These are phyloP conservation scores for Drosophila birchii DNA, from an alignment of 2,888 invertebrate genomes.

Conservation along the genomic window DNA sequence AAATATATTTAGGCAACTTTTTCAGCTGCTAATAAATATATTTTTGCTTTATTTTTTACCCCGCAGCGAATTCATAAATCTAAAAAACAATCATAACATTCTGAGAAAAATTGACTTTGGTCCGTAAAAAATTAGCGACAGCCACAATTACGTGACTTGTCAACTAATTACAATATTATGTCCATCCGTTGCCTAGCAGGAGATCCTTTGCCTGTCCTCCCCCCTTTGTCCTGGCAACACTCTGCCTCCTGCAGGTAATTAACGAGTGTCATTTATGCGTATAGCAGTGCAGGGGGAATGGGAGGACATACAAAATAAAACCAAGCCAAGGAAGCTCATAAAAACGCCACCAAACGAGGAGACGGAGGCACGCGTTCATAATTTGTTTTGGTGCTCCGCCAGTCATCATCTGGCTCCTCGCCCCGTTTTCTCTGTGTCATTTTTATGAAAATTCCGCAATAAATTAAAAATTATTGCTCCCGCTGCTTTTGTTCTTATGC, in stretches of 20 bases:
- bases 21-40: no score
- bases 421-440: conserved; percentile 44
- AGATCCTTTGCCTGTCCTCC: conserved; percentile 1
- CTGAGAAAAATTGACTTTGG: conserved; percentile 12
- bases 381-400: conserved; percentile 62
- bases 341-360: conserved; percentile 63
- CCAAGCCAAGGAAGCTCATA: conserved; percentile 62
- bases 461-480: conserved; percentile 77
- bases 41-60: not conserved
- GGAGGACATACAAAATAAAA: not conserved
- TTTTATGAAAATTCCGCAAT: conserved; percentile 75
- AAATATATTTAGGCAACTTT: no score
- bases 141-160: conserved; percentile 81
- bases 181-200: conserved; percentile 55
- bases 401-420: conserved; percentile 21
- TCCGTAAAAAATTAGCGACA: conserved; percentile 38
- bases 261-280: conserved; percentile 74
- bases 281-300: conserved; percentile 29
- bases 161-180: conserved; percentile 80
- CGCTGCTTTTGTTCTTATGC: conserved; percentile 59
- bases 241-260: conserved; percentile 60
- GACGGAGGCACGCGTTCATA: conserved; percentile 71
- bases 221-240: not conserved
- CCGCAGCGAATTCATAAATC: conserved; percentile 12
- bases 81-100: conserved; percentile 17